Conservation (phyloP, 2,888 invertebrate species). For the Diaperis boleti region DNA sequence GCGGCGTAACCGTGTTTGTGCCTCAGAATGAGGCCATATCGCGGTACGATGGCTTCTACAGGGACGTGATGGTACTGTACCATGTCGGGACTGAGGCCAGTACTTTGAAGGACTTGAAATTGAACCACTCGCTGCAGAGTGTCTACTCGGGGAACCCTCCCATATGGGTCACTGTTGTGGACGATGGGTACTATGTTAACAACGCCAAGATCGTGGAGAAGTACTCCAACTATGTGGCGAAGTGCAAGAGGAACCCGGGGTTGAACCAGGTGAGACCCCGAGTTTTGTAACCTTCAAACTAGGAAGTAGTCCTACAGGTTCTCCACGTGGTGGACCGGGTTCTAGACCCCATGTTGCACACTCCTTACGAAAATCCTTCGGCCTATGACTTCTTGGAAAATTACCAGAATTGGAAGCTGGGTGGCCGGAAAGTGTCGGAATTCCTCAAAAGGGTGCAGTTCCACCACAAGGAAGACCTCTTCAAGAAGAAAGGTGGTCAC, state of each 20-base stretch:
- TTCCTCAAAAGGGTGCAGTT: slow-evolving; percentile 79
- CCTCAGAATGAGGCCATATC: slow-evolving; percentile 88
- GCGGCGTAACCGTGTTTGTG: slow-evolving; percentile 85
- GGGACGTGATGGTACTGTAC: slow-evolving; percentile 71
- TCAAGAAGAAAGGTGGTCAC: slow-evolving; percentile 78
- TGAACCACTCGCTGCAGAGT: slow-evolving; percentile 63
- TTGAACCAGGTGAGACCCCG: slow-evolving; percentile 24
- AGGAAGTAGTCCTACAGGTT: slow-evolving; percentile 73
- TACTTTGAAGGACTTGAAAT: slow-evolving; percentile 71
- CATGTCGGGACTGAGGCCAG: slow-evolving; percentile 69
- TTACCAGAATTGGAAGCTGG: slow-evolving; percentile 61
- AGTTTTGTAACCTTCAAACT: too few relatives aligned
- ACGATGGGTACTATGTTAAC: slow-evolving; percentile 74
- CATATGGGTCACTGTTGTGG: slow-evolving; percentile 77
- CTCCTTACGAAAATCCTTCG: slow-evolving; percentile 74
- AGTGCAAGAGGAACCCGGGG: slow-evolving; percentile 51
- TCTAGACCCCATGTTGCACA: slow-evolving; percentile 78
- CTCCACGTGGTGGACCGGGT: slow-evolving; percentile 89
- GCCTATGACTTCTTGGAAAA: slow-evolving; percentile 82
- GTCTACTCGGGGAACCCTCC: slow-evolving; percentile 87
- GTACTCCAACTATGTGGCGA: slow-evolving; percentile 55
- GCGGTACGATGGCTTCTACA: slow-evolving; percentile 66
- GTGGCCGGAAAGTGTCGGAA: slow-evolving; percentile 54
- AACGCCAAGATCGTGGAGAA: slow-evolving; percentile 83
- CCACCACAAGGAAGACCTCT: slow-evolving; percentile 75